Base-by-base conservation (phyloP, 2,113 vertebrate species). In the Paratilapia polleni region DNA sequence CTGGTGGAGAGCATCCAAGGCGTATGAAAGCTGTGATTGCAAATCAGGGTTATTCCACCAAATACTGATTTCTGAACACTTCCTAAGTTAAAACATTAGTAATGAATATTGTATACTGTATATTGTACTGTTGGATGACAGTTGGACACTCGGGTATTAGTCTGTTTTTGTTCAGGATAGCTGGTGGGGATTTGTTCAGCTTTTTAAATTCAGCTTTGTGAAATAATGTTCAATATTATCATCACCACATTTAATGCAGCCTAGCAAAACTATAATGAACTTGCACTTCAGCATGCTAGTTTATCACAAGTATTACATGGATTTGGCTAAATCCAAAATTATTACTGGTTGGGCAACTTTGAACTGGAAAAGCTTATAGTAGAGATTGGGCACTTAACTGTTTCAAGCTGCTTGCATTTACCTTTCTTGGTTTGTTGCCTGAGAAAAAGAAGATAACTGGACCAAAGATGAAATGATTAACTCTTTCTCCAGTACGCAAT, bases 91-190 rank as follows among this genome's bases (percentile, higher is more conserved):
- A n/a, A n/a, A n/a, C n/a, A n/a, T n/a, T n/a, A n/a, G n/a, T n/a
- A n/a, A n/a, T n/a, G n/a, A n/a, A n/a, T n/a, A n/a, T n/a, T n/a
- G n/a, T n/a, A n/a, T n/a, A n/a, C n/a, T n/a, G n/a, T n/a, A n/a
- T n/a, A n/a, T n/a, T n/a, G n/a, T n/a, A n/a, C n/a, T n/a, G n/a
- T n/a, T n/a, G n/a, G 22, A 60, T 87, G 80, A 70, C 80, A 75
- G 64, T 77, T 81, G 31, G 58, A 74, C 74, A 81, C 73, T 60
- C 66, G 17, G n/a, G 61, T 78, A 74, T 85, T 81, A 83, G 43
- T n/a, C 17, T 77, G 64, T 60, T 82, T 77, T 82, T 82, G 82
- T 88, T 77, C 41, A 77, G 63, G 38, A 61, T 28, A 78, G 66
- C 14, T 31, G 43, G 66, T 31, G 36, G n/a, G 9, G 73, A 83